These are phyloP conservation scores for Antitype chi DNA, from an alignment of 2,888 invertebrate species.

Conservation along the genomic window DNA sequence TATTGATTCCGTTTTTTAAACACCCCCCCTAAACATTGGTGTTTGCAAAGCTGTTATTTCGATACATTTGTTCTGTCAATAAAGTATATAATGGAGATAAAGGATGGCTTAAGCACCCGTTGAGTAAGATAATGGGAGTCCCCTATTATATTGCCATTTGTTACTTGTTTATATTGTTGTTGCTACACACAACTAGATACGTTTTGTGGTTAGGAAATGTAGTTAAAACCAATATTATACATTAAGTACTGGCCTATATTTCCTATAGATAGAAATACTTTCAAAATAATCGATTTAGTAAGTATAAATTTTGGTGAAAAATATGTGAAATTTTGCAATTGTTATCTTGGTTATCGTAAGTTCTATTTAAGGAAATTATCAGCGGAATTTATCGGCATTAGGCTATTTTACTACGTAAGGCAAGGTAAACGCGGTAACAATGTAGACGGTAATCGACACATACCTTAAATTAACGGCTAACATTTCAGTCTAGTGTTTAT, in stretches of 20 bases:
- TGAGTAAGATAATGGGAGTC: slow-evolving; percentile 70
- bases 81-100: slow-evolving; percentile 70
- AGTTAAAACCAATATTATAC: slow-evolving; percentile 58
- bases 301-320: slow-evolving; percentile 16
- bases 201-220: slow-evolving; percentile 70
- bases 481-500: slow-evolving; percentile 43
- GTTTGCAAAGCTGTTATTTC: slow-evolving; percentile 27
- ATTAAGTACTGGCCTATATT: slow-evolving; percentile 53
- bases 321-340: slow-evolving; percentile 23
- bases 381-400: slow-evolving; percentile 60
- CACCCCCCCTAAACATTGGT: not conserved
- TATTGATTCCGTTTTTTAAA: slow-evolving; percentile 18
- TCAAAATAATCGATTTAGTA: slow-evolving; percentile 27
- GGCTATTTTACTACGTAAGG: slow-evolving; percentile 50
- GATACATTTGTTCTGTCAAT: slow-evolving; percentile 67
- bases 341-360: slow-evolving; percentile 26
- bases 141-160: slow-evolving; percentile 75
- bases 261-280: slow-evolving; percentile 27
- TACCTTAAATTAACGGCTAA: slow-evolving; percentile 58
- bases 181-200: slow-evolving; percentile 68
- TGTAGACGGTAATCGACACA: slow-evolving; percentile 60
- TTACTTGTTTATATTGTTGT: slow-evolving; percentile 68
- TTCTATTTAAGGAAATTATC: slow-evolving; percentile 59
- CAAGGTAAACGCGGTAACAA: slow-evolving; percentile 65
- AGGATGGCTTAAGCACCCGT: slow-evolving; percentile 69